Base-by-base conservation (phyloP, 1,140 invertebrate genomes). In the Ctenoplectra terminalis region DNA sequence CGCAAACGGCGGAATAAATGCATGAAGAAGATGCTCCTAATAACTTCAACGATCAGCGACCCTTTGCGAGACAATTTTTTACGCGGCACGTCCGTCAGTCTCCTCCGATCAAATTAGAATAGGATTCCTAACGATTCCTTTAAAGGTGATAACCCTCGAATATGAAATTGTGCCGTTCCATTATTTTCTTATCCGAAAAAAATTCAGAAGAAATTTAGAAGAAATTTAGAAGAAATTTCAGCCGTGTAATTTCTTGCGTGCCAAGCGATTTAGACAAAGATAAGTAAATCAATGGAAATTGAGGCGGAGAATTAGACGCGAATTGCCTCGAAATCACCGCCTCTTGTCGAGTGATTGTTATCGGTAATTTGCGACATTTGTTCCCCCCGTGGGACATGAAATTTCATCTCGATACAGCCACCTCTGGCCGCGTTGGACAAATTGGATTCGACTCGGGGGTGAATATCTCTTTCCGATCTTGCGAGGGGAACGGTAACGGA, bases 1-100 rank as follows among this genome's bases (percentile, higher is more conserved):
- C 54, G 81, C 81, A 86, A 90, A 89, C 54, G 67, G 54, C 61
- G 80, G 85, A 86, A 90, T 91, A 88, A 87, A 89, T 90, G 83
- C 81, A 86, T 89, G 50, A 67, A 72, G 71, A 82, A 78, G 66
- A 58, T 20, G 37, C 63, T 40, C 64, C 29, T 46, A 40, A 74
- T 56, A 54, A 74, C 23, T 40, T 34, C 17, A n/a, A 31, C 40
- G n/a, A n/a, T 23, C 43, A 46, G 9, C 17, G 26, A 23, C 26
- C 46, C 31, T 31, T 37, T 23, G 23, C 6, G 6, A 52, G 40
- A 60, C 46, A 31, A 48, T 50, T 54, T 66, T 69, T 54, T 15
- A 58, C 40, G 17, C 64, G 69, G 26, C 46, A 34, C 46, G 61
- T 26, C 29, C 58, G 20, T 8, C n/a, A n/a, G 5, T 1, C 8